Evolutionary conservation across 1,140 invertebrate species (phyloP).

Genomic region (Meteorus sp.): DNA sequence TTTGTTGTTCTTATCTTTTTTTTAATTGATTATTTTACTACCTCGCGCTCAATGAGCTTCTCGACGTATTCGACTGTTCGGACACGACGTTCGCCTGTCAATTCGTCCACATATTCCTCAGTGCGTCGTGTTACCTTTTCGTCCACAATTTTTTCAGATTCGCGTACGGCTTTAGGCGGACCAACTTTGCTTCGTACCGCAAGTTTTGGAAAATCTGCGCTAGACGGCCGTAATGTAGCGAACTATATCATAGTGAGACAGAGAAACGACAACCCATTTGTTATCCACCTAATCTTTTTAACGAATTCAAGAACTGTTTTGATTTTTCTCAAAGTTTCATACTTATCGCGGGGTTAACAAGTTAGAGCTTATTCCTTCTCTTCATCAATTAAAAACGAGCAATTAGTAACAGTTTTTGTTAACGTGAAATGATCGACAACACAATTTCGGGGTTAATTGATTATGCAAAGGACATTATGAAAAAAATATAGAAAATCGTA

Average conservation of each 20-base stretch:
- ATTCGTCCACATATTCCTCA: constrained; percentile 84
- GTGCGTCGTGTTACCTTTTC: constrained; percentile 84
- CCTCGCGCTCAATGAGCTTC: constrained; percentile 94
- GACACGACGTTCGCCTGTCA: constrained; percentile 80
- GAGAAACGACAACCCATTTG: constrained; percentile 48
- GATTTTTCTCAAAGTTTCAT: constrained; percentile 2
- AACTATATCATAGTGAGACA: constrained; percentile 52
- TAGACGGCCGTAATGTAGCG: constrained; percentile 63
- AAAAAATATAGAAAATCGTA: no score
- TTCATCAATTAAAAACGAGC: constrained; percentile 37
- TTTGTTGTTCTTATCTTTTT: constrained; percentile 8
- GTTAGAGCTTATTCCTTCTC: constrained; percentile 8
- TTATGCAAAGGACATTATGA: constrained; percentile 17
- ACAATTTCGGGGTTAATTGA: constrained; percentile 37
- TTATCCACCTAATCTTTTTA: constrained; percentile 32
- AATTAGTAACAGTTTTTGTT: constrained; percentile 44
- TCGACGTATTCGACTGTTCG: constrained; percentile 91
- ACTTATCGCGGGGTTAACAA: constrained; percentile 14
- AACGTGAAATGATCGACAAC: constrained; percentile 24
- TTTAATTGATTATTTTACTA: constrained; percentile 55
- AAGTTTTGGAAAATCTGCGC: constrained; percentile 77
- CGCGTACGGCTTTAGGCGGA: constrained; percentile 74
- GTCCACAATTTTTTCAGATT: constrained; percentile 85
- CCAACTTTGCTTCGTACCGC: constrained; percentile 80
- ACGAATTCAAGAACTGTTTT: constrained; percentile 9